phyloP scores from a whole-genome alignment of 2,888 invertebrate genomes.

The Phalera bucephala region DNA sequence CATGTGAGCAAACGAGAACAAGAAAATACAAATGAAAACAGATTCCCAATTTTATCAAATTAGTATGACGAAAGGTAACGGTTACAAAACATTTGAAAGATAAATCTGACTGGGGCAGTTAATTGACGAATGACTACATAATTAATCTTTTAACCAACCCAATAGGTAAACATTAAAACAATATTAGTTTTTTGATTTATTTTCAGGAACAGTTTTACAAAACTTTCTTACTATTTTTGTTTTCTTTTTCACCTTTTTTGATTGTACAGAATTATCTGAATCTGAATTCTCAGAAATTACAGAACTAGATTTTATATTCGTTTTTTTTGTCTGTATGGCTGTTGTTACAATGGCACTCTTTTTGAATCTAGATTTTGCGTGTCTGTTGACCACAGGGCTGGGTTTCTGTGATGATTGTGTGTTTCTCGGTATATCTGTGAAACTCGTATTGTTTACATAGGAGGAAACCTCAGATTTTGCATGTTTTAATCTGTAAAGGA shows the following conservation, averaged over 20 bases:
- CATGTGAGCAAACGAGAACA: too few relatives aligned
- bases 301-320: constrained; percentile 40
- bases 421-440: constrained; percentile 70
- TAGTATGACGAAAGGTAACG: too few relatives aligned
- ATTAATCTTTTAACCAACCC: too few relatives aligned
- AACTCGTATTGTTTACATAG: constrained; percentile 67
- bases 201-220: constrained; percentile 52
- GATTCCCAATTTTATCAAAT: too few relatives aligned
- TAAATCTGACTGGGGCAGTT: too few relatives aligned
- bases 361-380: constrained; percentile 78
- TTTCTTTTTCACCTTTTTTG: constrained; percentile 75
- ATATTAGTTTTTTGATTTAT: constrained; percentile 49
- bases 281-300: constrained; percentile 66
- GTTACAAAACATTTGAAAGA: too few relatives aligned
- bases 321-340: constrained; percentile 73
- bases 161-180: too few relatives aligned
- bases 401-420: constrained; percentile 49
- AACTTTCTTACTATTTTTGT: constrained; percentile 59
- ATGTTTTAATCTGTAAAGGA: constrained; percentile 68
- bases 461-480: constrained; percentile 61
- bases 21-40: too few relatives aligned
- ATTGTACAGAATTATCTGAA: constrained; percentile 69
- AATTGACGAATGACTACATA: too few relatives aligned
- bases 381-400: constrained; percentile 45
- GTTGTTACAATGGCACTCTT: constrained; percentile 84